Evolutionary conservation across 1,140 invertebrate genomes (phyloP), one percentile per base, ranked within the genome.

Genomic region (Tigriopus japonicus): DNA sequence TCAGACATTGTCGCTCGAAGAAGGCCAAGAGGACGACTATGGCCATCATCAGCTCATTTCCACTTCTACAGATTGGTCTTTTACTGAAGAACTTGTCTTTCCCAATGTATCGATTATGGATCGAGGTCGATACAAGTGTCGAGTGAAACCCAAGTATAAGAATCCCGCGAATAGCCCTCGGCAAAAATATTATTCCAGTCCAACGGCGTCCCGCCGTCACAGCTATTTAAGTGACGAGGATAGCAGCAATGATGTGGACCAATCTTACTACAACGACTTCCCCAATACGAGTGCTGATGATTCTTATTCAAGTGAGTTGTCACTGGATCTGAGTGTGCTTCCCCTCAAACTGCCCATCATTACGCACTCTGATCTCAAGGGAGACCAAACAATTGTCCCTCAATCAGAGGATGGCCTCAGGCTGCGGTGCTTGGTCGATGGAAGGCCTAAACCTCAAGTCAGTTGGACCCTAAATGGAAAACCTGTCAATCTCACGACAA

Each of bases 381-480:
- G 55, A 41, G 55, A 58, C 21, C 55, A 41, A 54, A 15, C 55
- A 14, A 40, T 58, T n/a, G 55, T 58, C 13, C 15, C 13, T 19
- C 21, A 43, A 23, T 15, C 28, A 23, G 21, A 41, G 3, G 23
- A 23, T 15, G 55, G 55, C 42, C 55, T 28, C n/a, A 41, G 42
- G 40, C 40, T 58, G 14, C 13, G 15, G 1, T 58, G 55, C 40
- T 41, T 17, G 12, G 41, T 58, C 3, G 23, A 14, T 23, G 55
- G 55, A 13, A 28, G 55, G 17, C 55, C 55, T 41, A 13, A 15
- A n/a, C 55, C 55, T 12, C n/a, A 14, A 15, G 42, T 58, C 28
- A 13, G 17, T 17, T 58, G 55, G 55, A 41, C 24, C n/a, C 55
- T 58, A 28, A 58, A 58, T 23, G 55, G 55, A 14, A 14, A 19